Conservation (phyloP, 2,113 vertebrate genomes). For the Pollachius pollachius region DNA sequence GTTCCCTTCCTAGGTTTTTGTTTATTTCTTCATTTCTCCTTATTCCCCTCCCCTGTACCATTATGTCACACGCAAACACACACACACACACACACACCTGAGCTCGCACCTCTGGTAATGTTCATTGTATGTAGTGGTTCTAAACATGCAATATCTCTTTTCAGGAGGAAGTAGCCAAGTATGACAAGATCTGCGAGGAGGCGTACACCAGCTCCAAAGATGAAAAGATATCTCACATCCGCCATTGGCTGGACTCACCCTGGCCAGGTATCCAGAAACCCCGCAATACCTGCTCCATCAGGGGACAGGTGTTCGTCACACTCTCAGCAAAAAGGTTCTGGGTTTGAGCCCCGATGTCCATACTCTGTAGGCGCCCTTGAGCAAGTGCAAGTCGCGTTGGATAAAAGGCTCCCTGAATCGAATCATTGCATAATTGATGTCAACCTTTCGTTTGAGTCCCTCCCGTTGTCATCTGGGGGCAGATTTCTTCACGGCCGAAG, state of each 20-base stretch:
- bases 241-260: slow-evolving; percentile 89
- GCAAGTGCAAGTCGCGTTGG: no score
- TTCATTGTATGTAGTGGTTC: neutral
- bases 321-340: neutral
- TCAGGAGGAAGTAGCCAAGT: slow-evolving; percentile 91
- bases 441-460: no score
- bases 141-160: slow-evolving; percentile 15
- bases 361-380: no score
- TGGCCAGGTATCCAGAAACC: slow-evolving; percentile 78
- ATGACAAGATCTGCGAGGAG: slow-evolving; percentile 92
- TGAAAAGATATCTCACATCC: slow-evolving; percentile 87
- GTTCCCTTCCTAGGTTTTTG: no score
- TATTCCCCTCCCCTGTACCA: neutral
- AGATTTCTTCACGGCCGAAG: slow-evolving; percentile 88
- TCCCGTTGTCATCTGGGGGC: neutral
- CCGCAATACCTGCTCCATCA: neutral
- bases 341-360: no score
- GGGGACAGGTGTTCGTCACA: neutral
- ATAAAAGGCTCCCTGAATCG: no score
- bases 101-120: no score
- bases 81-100: no score
- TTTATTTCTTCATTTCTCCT: neutral
- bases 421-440: no score
- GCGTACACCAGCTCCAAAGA: slow-evolving; percentile 87
- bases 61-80: no score